Evolutionary conservation across 92 coral and sea anemone genomes (phyloP).

Genomic region (Galaxea fascicularis): DNA sequence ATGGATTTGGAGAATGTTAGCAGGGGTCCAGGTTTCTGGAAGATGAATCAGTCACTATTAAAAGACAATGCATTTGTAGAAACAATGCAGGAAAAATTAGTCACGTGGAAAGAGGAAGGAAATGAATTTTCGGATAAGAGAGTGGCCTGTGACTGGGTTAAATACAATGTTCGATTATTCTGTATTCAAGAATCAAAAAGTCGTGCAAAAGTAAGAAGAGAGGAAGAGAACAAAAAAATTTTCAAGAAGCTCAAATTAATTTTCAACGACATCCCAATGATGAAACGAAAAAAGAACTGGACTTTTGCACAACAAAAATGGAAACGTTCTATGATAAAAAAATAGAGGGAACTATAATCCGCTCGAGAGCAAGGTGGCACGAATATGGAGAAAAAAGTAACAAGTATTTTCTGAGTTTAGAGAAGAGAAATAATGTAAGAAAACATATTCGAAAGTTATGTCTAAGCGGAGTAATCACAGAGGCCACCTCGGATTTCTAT

Average conservation of each 20-base stretch:
- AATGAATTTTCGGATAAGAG: too few species aligned
- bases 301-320: not conserved
- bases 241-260: too few species aligned
- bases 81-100: slow-evolving; percentile 28
- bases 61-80: slow-evolving; percentile 11
- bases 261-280: slow-evolving; percentile 16
- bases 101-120: too few species aligned
- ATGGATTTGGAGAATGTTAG: not conserved
- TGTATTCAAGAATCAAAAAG: too few species aligned
- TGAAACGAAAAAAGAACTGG: slow-evolving; percentile 6
- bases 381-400: slow-evolving; percentile 25
- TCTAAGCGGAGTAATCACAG: slow-evolving; percentile 32
- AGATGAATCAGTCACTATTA: slow-evolving; percentile 25
- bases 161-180: too few species aligned
- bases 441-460: slow-evolving; percentile 22
- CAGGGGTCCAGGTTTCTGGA: slow-evolving; percentile 32
- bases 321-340: slow-evolving; percentile 13
- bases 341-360: slow-evolving; percentile 26
- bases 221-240: too few species aligned
- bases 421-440: slow-evolving; percentile 17
- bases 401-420: slow-evolving; percentile 24
- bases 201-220: too few species aligned
- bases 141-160: too few species aligned
- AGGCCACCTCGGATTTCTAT: not conserved
- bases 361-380: slow-evolving; percentile 36